Evolutionary conservation across 2,888 invertebrate species (phyloP).

Genomic region (Pyrgus malvae): DNA sequence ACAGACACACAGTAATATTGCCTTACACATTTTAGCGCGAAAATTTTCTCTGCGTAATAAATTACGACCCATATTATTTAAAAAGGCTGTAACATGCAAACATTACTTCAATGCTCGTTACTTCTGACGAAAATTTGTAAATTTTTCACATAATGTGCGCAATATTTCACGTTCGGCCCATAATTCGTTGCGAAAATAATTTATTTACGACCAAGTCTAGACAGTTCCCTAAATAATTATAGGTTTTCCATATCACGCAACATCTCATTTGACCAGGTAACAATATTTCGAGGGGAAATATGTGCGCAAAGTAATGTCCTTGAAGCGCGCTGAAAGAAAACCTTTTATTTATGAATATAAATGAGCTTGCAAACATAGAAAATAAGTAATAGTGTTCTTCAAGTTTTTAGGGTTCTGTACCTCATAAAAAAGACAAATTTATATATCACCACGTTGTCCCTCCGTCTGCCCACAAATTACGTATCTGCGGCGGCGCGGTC

Average conservation of each 20-base stretch:
- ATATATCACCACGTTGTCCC: no score
- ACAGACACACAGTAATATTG: no score
- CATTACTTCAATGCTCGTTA: no score
- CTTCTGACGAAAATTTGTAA: slow-evolving; percentile 5
- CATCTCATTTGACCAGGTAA: slow-evolving; percentile 15
- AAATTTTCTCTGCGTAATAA: no score
- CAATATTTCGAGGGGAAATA: slow-evolving; percentile 8
- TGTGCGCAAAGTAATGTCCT: neutral
- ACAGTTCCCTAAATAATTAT: slow-evolving; percentile 14
- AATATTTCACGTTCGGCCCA: slow-evolving; percentile 2
- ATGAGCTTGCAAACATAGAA: neutral
- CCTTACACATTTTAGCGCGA: no score
- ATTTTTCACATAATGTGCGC: slow-evolving; percentile 3
- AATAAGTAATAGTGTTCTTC: no score
- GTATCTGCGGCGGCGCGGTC: no score
- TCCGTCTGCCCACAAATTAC: no score
- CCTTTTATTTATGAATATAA: slow-evolving; percentile 10
- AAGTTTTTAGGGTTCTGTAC: no score
- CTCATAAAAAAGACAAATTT: no score
- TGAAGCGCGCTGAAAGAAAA: slow-evolving; percentile 1
- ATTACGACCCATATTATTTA: no score
- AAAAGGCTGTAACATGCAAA: no score
- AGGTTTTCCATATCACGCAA: slow-evolving; percentile 14
- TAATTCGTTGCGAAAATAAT: slow-evolving; percentile 17
- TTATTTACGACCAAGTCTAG: slow-evolving; percentile 18